Percentiles rank a stretch among this genome's conserved stretches.
Evolutionary conservation across 2,113 vertebrate genomes (phyloP).

Genomic region (Colaptes auratus): DNA sequence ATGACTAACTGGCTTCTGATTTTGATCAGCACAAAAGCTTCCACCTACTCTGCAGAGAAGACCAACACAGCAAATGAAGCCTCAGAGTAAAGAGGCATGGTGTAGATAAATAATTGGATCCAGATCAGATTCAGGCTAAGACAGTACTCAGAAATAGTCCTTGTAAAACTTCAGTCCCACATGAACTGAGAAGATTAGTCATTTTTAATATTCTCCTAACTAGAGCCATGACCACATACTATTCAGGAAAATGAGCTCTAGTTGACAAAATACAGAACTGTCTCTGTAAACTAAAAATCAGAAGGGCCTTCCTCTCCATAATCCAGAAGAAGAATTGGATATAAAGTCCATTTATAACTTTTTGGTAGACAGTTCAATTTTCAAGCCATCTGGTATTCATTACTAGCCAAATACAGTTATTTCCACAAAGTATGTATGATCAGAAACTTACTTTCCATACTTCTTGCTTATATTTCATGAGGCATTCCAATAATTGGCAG

Average conservation of each 20-base stretch:
- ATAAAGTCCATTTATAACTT: slow-evolving; percentile 1
- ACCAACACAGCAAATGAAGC: neutral
- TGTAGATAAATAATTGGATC: neutral
- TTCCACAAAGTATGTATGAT: neutral
- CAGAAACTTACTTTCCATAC: slow-evolving; percentile 96
- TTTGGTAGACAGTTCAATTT: slow-evolving; percentile 5
- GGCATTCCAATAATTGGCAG: slow-evolving; percentile 97
- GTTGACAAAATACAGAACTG: neutral
- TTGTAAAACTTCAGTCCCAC: neutral
- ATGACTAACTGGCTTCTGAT: neutral
- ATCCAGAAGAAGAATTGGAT: neutral
- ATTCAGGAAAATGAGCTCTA: neutral
- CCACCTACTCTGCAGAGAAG: neutral
- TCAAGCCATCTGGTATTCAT: slow-evolving; percentile 29
- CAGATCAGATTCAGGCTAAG: neutral
- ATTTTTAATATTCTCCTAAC: neutral
- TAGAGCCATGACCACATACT: neutral
- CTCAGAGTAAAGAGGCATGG: neutral
- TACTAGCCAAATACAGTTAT: slow-evolving; percentile 22
- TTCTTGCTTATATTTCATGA: slow-evolving; percentile 99
- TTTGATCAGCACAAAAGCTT: neutral
- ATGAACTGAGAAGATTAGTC: neutral
- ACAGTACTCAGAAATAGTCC: neutral
- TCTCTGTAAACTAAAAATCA: neutral
- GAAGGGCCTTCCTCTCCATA: neutral